Base-by-base conservation (phyloP, 2,113 vertebrate species). In the Greenwoodochromis staneri region DNA sequence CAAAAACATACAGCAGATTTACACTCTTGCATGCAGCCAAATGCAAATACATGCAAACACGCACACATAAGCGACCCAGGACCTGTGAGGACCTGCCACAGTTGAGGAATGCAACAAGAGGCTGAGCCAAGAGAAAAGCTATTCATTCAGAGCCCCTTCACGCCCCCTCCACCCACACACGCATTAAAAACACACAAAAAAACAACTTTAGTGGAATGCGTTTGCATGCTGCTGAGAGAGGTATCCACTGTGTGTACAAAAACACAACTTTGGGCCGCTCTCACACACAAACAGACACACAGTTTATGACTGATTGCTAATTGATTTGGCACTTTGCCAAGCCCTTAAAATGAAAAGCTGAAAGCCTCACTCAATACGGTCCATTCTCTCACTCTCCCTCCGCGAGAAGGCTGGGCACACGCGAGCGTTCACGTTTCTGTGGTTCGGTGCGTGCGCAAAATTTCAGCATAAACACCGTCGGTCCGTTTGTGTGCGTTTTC, bases 61-160 rank as follows among this genome's bases (percentile, higher is more conserved):
- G 34, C 11, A 82, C 36, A 45, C 5, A 34, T 3, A 57, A 13
- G 8, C 1, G 49, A n/a, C 34, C 13, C 12, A 34, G 19, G 83
- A 86, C 91, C 78, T 89, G 87, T 81, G 34, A 82, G 86, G 82
- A 91, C 73, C 82, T 76, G 90, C 85, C 88, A 87, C 49, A 81
- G 85, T 34, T 27, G 45, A 91, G 92, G 92, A 94, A 95, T 94
- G 92, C 83, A 82, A 63, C 73, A 47, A 54, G 71, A 55, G 54
- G 87, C 40, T 21, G 13, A 88, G 88, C 71, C 49, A 80, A 86
- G 51, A 92, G 82, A 88, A 87, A 89, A 88, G 84, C 83, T 83
- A 24, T 91, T 89, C 86, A 89, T 85, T 82, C 88, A 86, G 47
- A 84, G 24, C 47, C 36, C 47, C 82, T 88, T 27, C 51, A 73